Evolutionary conservation across 2,113 vertebrate species (phyloP), one percentile per base, ranked within the genome.

Genomic region (Prionailurus bengalensis): DNA sequence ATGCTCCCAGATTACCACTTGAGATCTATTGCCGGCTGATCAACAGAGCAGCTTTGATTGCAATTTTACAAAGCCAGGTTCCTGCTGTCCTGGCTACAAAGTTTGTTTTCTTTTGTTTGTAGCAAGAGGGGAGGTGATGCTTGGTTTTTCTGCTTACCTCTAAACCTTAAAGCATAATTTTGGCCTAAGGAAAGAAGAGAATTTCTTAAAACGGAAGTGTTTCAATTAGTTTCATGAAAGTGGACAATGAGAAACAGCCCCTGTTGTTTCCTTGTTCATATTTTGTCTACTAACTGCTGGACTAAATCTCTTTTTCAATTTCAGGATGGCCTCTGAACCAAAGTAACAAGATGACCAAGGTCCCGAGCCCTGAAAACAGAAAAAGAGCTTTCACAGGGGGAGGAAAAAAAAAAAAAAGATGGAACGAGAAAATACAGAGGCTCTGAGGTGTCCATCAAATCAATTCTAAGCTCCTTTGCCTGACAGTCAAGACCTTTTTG

Each of bases 71-170:
- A 96, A 97, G 97, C 96, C 95, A 91, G 85, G 85, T 94, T 97
- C 97, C 97, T 92, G 96, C 93, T 93, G 97, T 89, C 93, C 78
- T 92, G 94, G 97, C 94, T 86, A 51, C 53, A 94, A 96, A 93
- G 90, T 95, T 96, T 98, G 94, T 93, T 97, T 97, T 82, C 95
- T 96, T 97, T 95, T 95, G 48, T 98, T 97, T 97, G 63, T 70
- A 87, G 90, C 76, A 84, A 92, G 71, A 94, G 71, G 36, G 51
- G 33, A 94, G 25, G 66, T 79, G 19, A 97, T 48, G 42, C 48
- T 95, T 91, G 91, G 58, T 96, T 97, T 97, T 97, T 97, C 71
- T 84, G 53, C 61, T 94, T 93, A 39, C 33, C 29, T 76, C 33
- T 83, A 88, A 91, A 91, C 19, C 68, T 84, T 51, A 89, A 96